These are phyloP conservation scores for Callorhinus ursinus DNA, from an alignment of 2,113 vertebrate genomes.

Conservation along the genomic window DNA sequence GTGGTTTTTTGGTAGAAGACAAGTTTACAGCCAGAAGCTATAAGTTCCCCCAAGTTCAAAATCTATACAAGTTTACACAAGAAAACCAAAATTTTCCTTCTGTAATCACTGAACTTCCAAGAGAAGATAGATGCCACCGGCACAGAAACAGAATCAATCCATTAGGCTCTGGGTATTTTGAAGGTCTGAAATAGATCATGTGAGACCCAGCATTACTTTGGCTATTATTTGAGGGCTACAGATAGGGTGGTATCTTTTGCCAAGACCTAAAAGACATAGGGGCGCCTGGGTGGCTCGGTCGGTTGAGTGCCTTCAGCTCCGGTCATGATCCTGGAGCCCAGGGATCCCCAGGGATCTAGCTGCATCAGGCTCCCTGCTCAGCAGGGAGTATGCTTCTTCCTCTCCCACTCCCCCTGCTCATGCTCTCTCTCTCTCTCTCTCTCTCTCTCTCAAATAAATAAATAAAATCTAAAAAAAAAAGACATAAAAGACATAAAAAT, in stretches of 20 bases:
- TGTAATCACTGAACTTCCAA: conserved; percentile 77
- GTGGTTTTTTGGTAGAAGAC: conserved; percentile 77
- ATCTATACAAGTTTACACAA: conserved; percentile 80
- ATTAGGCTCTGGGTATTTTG: background rate
- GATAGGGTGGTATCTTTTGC: background rate
- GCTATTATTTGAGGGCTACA: background rate
- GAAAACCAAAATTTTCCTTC: conserved; percentile 78
- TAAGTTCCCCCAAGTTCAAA: conserved; percentile 81
- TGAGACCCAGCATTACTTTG: background rate
- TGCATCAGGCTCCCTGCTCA: too few species aligned
- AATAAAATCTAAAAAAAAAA: background rate
- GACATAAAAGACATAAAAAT: background rate
- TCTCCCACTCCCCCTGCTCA: too few species aligned
- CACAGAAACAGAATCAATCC: background rate
- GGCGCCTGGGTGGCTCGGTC: too few species aligned
- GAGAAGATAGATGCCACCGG: conserved; percentile 52
- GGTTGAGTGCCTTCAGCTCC: too few species aligned
- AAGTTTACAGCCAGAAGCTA: conserved; percentile 75
- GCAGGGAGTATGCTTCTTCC: too few species aligned
- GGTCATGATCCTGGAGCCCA: too few species aligned
- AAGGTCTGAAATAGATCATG: background rate
- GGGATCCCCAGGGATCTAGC: too few species aligned
- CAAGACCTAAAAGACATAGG: background rate
- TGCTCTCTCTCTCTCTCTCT: too few species aligned
- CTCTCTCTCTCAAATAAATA: too few species aligned